Conservation (phyloP, 2,888 invertebrate species). For the Chrysodeixis includens region DNA sequence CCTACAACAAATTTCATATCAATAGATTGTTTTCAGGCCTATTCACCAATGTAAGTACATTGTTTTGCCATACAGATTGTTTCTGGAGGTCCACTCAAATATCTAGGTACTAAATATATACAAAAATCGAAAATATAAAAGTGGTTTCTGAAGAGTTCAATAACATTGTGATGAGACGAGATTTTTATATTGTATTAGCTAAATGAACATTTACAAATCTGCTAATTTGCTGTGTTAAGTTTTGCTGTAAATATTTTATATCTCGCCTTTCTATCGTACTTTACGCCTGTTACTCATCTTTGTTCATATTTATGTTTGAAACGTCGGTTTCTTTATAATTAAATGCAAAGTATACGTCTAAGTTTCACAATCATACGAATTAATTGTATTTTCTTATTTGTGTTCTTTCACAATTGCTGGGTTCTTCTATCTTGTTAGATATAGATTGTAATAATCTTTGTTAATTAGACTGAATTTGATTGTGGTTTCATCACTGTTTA, state of each 20-base stretch:
- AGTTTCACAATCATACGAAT: slow-evolving; percentile 6
- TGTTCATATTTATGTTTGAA: neutral
- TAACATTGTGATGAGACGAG: too few relatives aligned
- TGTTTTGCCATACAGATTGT: too few relatives aligned
- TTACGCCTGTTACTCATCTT: slow-evolving; percentile 30
- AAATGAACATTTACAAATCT: slow-evolving; percentile 17
- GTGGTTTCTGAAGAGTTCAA: too few relatives aligned
- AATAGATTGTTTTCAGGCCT: too few relatives aligned
- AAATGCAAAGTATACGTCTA: slow-evolving; percentile 6
- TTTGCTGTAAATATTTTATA: slow-evolving; percentile 19
- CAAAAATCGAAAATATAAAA: too few relatives aligned
- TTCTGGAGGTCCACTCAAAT: too few relatives aligned
- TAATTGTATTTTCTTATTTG: neutral
- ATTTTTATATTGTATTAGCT: too few relatives aligned
- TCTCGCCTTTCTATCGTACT: slow-evolving; percentile 45
- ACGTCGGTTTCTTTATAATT: neutral
- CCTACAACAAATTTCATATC: too few relatives aligned
- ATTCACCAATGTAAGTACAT: too few relatives aligned
- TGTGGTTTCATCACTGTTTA: neutral
- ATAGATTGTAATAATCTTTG: neutral
- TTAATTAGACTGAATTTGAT: neutral
- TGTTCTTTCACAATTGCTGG: neutral
- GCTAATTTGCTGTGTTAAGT: neutral
- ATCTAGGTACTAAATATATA: too few relatives aligned
- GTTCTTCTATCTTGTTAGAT: neutral